Evolutionary conservation across 2,797 vertebrate species (phyloP).

Genomic region (Melopsittacus undulatus): DNA sequence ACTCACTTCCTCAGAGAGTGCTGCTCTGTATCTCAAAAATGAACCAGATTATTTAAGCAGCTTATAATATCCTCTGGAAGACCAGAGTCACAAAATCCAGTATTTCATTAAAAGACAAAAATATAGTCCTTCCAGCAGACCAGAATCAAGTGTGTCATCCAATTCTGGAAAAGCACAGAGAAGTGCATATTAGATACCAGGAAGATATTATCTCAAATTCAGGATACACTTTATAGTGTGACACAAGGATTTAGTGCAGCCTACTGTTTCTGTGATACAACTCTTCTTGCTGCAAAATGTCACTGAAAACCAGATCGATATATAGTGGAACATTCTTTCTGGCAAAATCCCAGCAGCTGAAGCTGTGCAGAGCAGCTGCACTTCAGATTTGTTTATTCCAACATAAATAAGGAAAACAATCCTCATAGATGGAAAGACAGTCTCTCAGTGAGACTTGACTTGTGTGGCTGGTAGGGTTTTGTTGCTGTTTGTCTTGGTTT

Average conservation of each 20-base stretch:
- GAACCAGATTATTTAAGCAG: not conserved
- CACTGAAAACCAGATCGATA: not conserved
- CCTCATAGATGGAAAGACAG: not conserved
- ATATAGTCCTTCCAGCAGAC: not conserved
- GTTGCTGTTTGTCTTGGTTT: not conserved
- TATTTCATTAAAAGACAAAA: not conserved
- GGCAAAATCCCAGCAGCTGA: not conserved
- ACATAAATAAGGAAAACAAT: not conserved
- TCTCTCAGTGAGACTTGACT: not conserved
- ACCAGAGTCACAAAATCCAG: not conserved
- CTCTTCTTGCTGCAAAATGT: not conserved
- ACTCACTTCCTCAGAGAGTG: not conserved
- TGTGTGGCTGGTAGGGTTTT: not conserved
- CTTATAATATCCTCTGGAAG: not conserved
- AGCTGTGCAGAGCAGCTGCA: not conserved
- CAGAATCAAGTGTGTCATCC: not conserved
- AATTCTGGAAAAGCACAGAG: not conserved
- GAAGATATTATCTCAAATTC: not conserved
- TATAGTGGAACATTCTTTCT: not conserved
- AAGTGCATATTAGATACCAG: not conserved
- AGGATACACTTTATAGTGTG: accelerated
- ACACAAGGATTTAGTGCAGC: not conserved
- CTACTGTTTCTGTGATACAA: not conserved
- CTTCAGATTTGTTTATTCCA: not conserved
- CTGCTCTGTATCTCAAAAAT: not conserved